Evolutionary conservation across 2,797 vertebrate genomes (phyloP).

Genomic region (Nannoperca australis): DNA sequence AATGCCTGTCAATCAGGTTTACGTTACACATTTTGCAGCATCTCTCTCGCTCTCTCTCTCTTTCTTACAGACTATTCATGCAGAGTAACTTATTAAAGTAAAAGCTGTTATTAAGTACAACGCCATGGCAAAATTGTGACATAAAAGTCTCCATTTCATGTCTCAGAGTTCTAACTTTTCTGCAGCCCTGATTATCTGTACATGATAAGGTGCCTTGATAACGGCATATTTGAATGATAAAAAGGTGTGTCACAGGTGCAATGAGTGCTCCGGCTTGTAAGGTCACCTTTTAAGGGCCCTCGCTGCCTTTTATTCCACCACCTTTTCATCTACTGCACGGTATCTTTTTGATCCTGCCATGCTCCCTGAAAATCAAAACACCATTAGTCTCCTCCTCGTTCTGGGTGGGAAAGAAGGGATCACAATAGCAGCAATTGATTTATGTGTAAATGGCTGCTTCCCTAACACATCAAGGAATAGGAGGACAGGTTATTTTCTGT

Average conservation of each 20-base stretch:
- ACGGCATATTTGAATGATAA: constrained; percentile 26
- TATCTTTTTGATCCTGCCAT: constrained; percentile 18
- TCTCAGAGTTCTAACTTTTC: background rate
- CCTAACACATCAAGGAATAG: constrained; percentile 47
- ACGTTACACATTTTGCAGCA: constrained; percentile 9
- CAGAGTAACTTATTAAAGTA: background rate
- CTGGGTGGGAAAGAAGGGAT: constrained; percentile 33
- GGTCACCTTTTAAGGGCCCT: constrained; percentile 39
- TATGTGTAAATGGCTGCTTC: constrained; percentile 54
- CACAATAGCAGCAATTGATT: constrained; percentile 61
- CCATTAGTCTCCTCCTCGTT: constrained; percentile 27
- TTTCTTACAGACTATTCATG: background rate
- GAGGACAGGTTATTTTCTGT: constrained; percentile 47
- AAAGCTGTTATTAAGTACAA: background rate
- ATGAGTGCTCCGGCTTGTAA: background rate
- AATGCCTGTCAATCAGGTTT: constrained; percentile 44
- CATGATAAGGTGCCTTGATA: constrained; percentile 9
- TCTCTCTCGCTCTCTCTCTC: background rate
- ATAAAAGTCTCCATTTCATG: background rate
- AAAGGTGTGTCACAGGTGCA: constrained; percentile 23
- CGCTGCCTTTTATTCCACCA: constrained; percentile 33
- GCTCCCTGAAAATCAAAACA: constrained; percentile 49
- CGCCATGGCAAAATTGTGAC: background rate
- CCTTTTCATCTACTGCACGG: background rate
- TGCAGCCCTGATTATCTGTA: constrained; percentile 18